These are phyloP conservation scores for Amphiprion ocellaris DNA, from an alignment of 2,113 vertebrate species.

Conservation along the genomic window DNA sequence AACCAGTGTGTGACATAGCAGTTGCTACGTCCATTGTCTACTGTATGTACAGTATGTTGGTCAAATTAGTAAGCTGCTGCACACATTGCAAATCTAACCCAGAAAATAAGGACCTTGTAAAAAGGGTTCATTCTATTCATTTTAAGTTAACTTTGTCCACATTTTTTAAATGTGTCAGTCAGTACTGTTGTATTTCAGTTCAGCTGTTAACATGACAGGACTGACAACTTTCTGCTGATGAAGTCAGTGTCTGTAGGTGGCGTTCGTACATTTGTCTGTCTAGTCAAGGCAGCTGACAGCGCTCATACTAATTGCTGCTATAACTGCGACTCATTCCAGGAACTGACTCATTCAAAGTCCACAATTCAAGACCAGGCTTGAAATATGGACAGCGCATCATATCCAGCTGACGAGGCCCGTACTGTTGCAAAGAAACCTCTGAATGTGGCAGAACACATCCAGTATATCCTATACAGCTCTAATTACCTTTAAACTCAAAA, in stretches of 20 bases:
- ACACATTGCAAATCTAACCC: too few species aligned
- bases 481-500: background rate
- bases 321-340: background rate
- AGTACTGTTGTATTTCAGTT: background rate
- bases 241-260: background rate
- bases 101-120: too few species aligned
- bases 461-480: background rate
- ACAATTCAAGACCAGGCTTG: slow-evolving; percentile 11
- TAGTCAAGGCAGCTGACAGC: slow-evolving; percentile 4
- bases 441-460: background rate
- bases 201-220: background rate
- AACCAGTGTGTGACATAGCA: too few species aligned
- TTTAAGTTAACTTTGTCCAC: too few species aligned
- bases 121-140: too few species aligned
- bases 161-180: background rate
- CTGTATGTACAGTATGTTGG: too few species aligned
- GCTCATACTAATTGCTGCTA: background rate
- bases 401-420: background rate
- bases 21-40: too few species aligned
- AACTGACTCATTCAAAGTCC: background rate
- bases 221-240: background rate
- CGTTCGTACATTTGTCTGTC: background rate
- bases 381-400: background rate
- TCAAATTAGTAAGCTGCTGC: too few species aligned
- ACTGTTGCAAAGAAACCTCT: background rate